Percentiles rank a stretch among this genome's conserved stretches.
Evolutionary conservation across 2,797 vertebrate genomes (phyloP).

Genomic region (Enteromius afrohamiltoni): DNA sequence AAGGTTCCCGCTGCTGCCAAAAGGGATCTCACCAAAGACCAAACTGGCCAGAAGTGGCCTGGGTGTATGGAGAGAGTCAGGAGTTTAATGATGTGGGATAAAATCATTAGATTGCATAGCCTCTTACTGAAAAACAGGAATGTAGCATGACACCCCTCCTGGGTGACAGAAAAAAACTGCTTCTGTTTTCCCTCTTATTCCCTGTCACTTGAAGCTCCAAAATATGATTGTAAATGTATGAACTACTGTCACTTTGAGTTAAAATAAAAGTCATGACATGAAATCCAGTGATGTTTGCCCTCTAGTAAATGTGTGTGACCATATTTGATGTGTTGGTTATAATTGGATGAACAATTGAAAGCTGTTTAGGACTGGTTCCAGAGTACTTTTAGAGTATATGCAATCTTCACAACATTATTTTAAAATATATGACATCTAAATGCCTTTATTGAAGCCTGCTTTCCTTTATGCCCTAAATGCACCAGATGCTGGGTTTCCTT

Average conservation of each 20-base stretch:
- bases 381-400: neutral
- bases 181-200: neutral
- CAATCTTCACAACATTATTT: neutral
- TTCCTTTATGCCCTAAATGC: constrained; percentile 13
- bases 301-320: neutral
- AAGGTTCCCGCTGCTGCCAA: no score
- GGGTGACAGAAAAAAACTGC: neutral
- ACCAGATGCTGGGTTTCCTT: constrained; percentile 25
- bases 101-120: constrained; percentile 55
- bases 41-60: constrained; percentile 14
- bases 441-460: neutral
- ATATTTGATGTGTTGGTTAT: neutral
- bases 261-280: neutral
- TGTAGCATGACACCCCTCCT: constrained; percentile 54
- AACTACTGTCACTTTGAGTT: constrained; percentile 8
- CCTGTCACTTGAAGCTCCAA: neutral
- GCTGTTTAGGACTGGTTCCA: neutral
- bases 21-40: neutral
- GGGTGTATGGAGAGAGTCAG: constrained; percentile 50
- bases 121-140: constrained; percentile 65
- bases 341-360: neutral
- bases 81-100: constrained; percentile 63
- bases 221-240: neutral
- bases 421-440: neutral
- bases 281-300: neutral